These are phyloP conservation scores for Melanocharis versteri DNA, from an alignment of 2,113 vertebrate species.

Conservation along the genomic window DNA sequence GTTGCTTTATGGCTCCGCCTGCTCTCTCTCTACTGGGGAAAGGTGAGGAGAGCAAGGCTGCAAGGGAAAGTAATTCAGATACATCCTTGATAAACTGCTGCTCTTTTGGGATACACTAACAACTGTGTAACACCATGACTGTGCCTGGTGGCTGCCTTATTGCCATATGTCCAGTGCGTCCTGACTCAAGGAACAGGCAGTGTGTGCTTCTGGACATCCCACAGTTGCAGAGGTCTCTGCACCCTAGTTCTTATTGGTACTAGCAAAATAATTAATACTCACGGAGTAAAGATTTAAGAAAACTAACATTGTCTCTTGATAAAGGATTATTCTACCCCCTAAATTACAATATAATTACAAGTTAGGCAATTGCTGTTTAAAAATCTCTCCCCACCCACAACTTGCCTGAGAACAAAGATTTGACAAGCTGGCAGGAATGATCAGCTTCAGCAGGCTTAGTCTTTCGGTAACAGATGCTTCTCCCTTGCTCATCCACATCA, in stretches of 20 bases:
- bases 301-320: not conserved
- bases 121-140: not conserved
- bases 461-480: not conserved
- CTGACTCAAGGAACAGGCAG: not conserved
- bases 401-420: not conserved
- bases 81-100: not conserved
- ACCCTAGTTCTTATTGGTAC: not conserved
- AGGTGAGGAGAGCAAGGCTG: not conserved
- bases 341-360: not conserved
- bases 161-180: not conserved
- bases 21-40: rapidly evolving
- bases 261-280: not conserved
- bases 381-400: not conserved
- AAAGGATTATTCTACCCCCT: not conserved
- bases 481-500: not conserved
- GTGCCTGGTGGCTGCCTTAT: not conserved
- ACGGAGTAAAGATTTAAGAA: not conserved
- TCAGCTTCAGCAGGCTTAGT: not conserved
- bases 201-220: not conserved
- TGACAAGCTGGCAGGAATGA: not conserved
- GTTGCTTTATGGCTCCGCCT: not conserved
- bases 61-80: not conserved
- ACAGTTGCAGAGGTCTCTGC: not conserved
- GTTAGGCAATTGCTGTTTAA: not conserved
- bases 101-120: not conserved